Percentiles rank a stretch among this genome's conserved stretches.
Conservation (phyloP, 2,888 invertebrate genomes). For the Proisotoma minuta region DNA sequence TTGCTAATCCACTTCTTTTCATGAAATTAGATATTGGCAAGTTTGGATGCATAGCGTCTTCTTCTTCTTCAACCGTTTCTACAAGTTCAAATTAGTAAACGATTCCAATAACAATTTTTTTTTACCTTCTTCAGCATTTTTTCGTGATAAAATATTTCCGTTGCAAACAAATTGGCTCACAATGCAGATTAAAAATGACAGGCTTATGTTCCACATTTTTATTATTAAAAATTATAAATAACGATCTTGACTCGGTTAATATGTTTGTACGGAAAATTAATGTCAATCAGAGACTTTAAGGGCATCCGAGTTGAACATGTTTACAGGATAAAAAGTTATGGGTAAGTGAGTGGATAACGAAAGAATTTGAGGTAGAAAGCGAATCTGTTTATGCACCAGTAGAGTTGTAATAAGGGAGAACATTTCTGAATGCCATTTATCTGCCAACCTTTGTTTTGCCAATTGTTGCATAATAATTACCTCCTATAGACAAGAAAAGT, state of each 20-base stretch:
- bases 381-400: conserved; percentile 17
- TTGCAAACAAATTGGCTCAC: too few species aligned
- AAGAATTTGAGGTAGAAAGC: conserved; percentile 8
- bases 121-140: too few species aligned
- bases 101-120: too few species aligned
- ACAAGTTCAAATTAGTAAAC: too few species aligned
- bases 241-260: too few species aligned
- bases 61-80: not conserved
- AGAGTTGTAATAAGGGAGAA: not conserved
- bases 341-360: not conserved
- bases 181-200: too few species aligned
- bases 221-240: too few species aligned
- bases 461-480: not conserved
- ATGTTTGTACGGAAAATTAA: too few species aligned
- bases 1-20: conserved; percentile 2
- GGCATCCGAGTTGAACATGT: conserved; percentile 4
- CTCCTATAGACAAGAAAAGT: too few species aligned
- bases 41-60: conserved; percentile 5
- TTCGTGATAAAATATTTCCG: too few species aligned
- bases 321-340: conserved; percentile 6
- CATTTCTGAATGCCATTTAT: not conserved
- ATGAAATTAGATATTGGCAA: conserved; percentile 3
- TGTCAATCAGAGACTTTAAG: not conserved
- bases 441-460: not conserved
- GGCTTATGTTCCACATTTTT: too few species aligned